Base-by-base conservation (phyloP, 2,888 invertebrate species). In the Falcaria lacertinaria region DNA sequence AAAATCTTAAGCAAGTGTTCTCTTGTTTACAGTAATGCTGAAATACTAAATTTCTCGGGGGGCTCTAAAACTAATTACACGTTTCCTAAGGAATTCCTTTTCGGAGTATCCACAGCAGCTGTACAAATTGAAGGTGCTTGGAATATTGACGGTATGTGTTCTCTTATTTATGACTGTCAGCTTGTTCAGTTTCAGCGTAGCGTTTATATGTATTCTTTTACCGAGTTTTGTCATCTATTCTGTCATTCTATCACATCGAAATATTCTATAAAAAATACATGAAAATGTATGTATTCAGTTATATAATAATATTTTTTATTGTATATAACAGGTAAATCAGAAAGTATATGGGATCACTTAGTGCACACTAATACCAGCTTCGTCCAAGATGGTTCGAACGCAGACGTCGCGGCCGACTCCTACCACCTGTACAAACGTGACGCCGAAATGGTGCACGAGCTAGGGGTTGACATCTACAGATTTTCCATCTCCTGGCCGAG, bases 401-500 rank as follows among this genome's bases (percentile, higher is more conserved):
- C 91, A 0, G 93, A 94, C 49, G 83, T 93, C 0, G 93, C 94
- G 0, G 92, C 93, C 22, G 93, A 94, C 67, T 93, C 93, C 11
- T 94, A 93, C 64, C 90, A 93, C 63, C 89, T 91, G 44, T 93
- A 91, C 68, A 91, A 91, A 47, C 81, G 91, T 34, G 93, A 94
- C 65, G 91, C 91, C 0, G 85, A 91, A 72, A 90, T 93, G 88
- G 74, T 93, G 1, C 87, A 84, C 38, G 90, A 92, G 50, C 73
- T 93, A 2, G 92, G 92, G 8, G 93, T 93, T 0, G 80, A 92
- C 53, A 90, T 92, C 47, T 94, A 94, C 72, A 89, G 94, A 34
- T 94, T 94, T 72, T 94, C 94, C 0, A 89, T 94, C 55, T 92
- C 95, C 0, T 96, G 96, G 96, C 79, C 94, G 0, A 84, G 96